Evolutionary conservation across 2,797 vertebrate species (phyloP).

Genomic region (Fundulus diaphanus): DNA sequence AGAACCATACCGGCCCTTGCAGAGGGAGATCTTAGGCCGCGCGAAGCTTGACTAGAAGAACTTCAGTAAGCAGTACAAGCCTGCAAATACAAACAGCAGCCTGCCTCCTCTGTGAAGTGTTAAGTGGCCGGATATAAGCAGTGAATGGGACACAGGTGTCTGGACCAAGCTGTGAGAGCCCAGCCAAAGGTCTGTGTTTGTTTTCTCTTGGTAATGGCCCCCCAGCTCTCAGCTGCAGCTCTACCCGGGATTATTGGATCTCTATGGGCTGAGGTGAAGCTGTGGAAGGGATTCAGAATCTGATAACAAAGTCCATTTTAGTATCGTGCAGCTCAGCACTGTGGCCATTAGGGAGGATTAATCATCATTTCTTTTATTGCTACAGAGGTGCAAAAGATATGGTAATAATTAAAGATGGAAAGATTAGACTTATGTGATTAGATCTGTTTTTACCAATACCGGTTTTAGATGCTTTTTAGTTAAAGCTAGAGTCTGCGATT

Average conservation of each 20-base stretch:
- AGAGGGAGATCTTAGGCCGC: slow-evolving; percentile 39
- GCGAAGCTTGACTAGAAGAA: slow-evolving; percentile 53
- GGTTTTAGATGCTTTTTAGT: background rate
- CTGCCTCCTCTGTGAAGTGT: slow-evolving; percentile 67
- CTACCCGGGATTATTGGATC: slow-evolving; percentile 58
- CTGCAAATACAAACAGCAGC: slow-evolving; percentile 69
- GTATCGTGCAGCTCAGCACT: slow-evolving; percentile 40
- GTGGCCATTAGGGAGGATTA: background rate
- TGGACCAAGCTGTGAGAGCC: slow-evolving; percentile 49
- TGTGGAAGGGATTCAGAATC: slow-evolving; percentile 20
- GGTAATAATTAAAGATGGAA: background rate
- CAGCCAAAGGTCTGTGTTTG: slow-evolving; percentile 72
- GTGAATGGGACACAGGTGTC: slow-evolving; percentile 79
- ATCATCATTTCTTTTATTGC: background rate
- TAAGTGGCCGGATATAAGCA: slow-evolving; percentile 75
- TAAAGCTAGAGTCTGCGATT: too few relatives aligned
- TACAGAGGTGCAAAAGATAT: background rate
- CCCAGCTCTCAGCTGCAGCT: slow-evolving; percentile 53
- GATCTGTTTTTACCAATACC: background rate
- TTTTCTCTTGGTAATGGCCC: slow-evolving; percentile 71
- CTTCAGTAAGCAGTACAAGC: slow-evolving; percentile 53
- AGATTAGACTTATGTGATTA: background rate
- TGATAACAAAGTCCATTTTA: slow-evolving; percentile 49
- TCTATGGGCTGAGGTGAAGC: slow-evolving; percentile 46
- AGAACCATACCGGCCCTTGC: slow-evolving; percentile 38